Evolutionary conservation across 2,888 invertebrate species (phyloP).

Genomic region (Gasteruption jaculator): DNA sequence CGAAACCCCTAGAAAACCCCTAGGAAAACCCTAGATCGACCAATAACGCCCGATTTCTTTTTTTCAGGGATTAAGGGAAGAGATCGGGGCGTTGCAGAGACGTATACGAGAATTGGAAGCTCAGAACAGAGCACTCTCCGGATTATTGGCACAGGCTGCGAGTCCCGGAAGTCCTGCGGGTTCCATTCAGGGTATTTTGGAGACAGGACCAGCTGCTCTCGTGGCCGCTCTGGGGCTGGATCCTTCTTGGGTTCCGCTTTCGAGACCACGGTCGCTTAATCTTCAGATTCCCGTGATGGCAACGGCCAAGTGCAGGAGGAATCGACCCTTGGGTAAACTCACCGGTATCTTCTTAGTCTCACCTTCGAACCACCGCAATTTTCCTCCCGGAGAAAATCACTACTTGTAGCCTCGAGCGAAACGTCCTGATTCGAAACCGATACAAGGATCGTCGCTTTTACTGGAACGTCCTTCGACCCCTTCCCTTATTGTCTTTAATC

Average conservation of each 20-base stretch:
- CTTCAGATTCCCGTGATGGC: conserved; percentile 62
- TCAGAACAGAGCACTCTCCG: conserved; percentile 71
- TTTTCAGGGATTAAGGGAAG: conserved; percentile 69
- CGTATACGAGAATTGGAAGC: conserved; percentile 74
- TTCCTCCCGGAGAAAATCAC: too few species aligned
- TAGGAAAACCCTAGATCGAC: conserved; percentile 16
- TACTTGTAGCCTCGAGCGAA: too few species aligned
- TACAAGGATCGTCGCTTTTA: too few species aligned
- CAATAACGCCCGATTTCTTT: conserved; percentile 1
- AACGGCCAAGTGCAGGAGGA: conserved; percentile 50
- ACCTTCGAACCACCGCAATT: background rate
- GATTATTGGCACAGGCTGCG: conserved; percentile 62
- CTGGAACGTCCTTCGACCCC: too few species aligned
- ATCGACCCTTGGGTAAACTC: conserved; percentile 51
- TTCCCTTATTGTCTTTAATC: too few species aligned
- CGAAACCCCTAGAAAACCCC: too few species aligned
- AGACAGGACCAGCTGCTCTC: conserved; percentile 44
- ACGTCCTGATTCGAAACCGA: too few species aligned
- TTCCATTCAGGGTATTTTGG: conserved; percentile 41
- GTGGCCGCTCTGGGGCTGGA: conserved; percentile 61
- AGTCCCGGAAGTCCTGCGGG: conserved; percentile 54
- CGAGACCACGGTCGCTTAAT: conserved; percentile 67
- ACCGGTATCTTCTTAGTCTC: background rate
- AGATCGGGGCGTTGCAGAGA: conserved; percentile 68
- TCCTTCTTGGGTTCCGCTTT: conserved; percentile 65